Percentiles rank a stretch among this genome's conserved stretches.
Evolutionary conservation across 2,113 vertebrate genomes (phyloP).

Genomic region (Hemiprocne comata): DNA sequence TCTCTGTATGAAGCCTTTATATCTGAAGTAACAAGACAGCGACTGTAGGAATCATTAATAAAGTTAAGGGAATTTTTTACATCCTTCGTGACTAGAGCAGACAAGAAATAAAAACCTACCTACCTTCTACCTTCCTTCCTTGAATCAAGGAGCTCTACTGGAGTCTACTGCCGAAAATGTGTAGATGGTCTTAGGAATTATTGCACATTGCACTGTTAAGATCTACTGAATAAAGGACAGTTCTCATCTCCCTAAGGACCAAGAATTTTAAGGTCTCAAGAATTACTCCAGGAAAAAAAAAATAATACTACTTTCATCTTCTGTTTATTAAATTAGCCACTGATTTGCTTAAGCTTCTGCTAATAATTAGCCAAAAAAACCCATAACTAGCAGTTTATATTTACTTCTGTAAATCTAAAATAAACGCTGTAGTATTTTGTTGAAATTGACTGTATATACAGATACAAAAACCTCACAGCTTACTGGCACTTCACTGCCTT

Average conservation of each 20-base stretch:
- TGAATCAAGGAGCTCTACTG: conserved; percentile 97
- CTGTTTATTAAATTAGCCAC: conserved; percentile 74
- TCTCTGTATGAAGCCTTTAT: conserved; percentile 89
- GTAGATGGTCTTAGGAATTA: conserved; percentile 79
- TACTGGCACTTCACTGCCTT: conserved; percentile 75
- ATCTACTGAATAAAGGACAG: conserved; percentile 79
- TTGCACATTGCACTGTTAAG: conserved; percentile 82
- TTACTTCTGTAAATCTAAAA: conserved; percentile 78
- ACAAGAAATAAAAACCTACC: conserved; percentile 82
- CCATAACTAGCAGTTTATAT: conserved; percentile 71
- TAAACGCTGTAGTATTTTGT: conserved; percentile 79
- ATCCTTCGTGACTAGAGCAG: conserved; percentile 82
- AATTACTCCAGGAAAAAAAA: conserved; percentile 75
- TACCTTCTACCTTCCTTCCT: conserved; percentile 82
- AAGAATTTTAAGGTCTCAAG: conserved; percentile 80
- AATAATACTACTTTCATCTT: conserved; percentile 61
- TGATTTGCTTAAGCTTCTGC: conserved; percentile 79
- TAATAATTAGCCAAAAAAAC: conserved; percentile 67
- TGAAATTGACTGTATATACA: conserved; percentile 75
- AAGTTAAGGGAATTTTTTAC: conserved; percentile 76
- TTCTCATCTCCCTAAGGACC: conserved; percentile 79
- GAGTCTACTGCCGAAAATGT: conserved; percentile 81
- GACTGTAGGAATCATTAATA: conserved; percentile 82
- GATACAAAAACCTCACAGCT: conserved; percentile 69
- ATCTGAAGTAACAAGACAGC: conserved; percentile 88